Percentiles rank a stretch among this genome's conserved stretches.
These are phyloP conservation scores for Drosophila histrio DNA, from an alignment of 2,888 invertebrate genomes.

Conservation along the genomic window DNA sequence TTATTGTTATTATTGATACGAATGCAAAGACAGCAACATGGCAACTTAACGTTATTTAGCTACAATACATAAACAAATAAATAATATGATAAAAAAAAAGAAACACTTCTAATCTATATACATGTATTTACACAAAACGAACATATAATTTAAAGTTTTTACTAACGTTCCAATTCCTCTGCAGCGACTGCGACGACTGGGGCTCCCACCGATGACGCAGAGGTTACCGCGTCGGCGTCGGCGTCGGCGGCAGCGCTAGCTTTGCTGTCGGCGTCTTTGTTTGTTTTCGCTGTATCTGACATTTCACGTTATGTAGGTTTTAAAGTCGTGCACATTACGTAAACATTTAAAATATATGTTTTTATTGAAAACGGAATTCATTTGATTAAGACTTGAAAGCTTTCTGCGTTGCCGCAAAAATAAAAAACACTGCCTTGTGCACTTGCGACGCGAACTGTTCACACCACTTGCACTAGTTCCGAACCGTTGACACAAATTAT, in stretches of 20 bases:
- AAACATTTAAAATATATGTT: constrained; percentile 3
- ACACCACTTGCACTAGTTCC: not conserved
- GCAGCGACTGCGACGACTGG: not conserved
- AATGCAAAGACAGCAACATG: not conserved
- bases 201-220: constrained; percentile 19
- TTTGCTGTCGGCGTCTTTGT: constrained; percentile 1
- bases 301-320: constrained; percentile 32
- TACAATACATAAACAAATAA: constrained; percentile 23
- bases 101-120: constrained; percentile 4
- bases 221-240: not conserved
- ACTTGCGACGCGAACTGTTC: not conserved
- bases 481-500: not conserved
- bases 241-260: not conserved
- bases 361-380: constrained; percentile 25
- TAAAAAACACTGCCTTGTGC: constrained; percentile 16
- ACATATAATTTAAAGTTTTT: not conserved
- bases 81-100: not conserved
- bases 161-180: constrained; percentile 41
- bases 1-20: constrained; percentile 2
- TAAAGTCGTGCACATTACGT: constrained; percentile 33
- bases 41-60: constrained; percentile 5
- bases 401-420: constrained; percentile 22
- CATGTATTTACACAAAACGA: constrained; percentile 6
- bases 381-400: constrained; percentile 39
- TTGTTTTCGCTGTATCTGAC: constrained; percentile 20